Evolutionary conservation across 2,113 vertebrate genomes (phyloP).

Genomic region (Neoarius graeffei): DNA sequence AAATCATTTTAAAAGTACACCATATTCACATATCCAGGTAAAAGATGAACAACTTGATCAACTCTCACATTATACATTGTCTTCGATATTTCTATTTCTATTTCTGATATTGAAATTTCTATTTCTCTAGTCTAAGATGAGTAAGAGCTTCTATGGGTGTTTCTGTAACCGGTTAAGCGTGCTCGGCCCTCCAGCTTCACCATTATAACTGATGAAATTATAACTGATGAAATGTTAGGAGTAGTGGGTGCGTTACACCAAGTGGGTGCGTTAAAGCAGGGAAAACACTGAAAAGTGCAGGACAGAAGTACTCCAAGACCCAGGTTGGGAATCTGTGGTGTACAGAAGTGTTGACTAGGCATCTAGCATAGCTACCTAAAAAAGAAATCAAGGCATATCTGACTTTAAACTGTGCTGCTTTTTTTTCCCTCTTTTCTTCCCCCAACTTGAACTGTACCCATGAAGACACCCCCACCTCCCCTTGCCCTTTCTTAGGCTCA

Average conservation of each 20-base stretch:
- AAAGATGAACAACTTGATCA: neutral
- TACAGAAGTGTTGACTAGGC: slow-evolving; percentile 32
- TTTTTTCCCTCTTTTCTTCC: slow-evolving; percentile 21
- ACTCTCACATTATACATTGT: neutral
- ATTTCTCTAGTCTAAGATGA: neutral
- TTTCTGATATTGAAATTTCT: neutral
- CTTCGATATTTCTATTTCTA: neutral
- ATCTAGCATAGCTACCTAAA: neutral
- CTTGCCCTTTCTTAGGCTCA: slow-evolving; percentile 65
- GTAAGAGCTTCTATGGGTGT: neutral
- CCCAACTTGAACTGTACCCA: slow-evolving; percentile 69
- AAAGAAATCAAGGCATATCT: neutral
- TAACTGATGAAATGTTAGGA: neutral
- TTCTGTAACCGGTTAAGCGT: neutral
- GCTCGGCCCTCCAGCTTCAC: neutral
- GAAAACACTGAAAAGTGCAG: neutral
- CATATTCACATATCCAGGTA: neutral
- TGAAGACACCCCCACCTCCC: slow-evolving; percentile 70
- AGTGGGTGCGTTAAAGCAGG: neutral
- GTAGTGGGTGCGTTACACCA: neutral
- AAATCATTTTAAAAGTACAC: neutral
- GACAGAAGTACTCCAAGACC: neutral
- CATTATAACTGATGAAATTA: neutral
- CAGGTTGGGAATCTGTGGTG: neutral
- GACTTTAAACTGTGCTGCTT: neutral